These are phyloP conservation scores for Cydia pomonella DNA, from an alignment of 1,140 invertebrate species.

Conservation along the genomic window DNA sequence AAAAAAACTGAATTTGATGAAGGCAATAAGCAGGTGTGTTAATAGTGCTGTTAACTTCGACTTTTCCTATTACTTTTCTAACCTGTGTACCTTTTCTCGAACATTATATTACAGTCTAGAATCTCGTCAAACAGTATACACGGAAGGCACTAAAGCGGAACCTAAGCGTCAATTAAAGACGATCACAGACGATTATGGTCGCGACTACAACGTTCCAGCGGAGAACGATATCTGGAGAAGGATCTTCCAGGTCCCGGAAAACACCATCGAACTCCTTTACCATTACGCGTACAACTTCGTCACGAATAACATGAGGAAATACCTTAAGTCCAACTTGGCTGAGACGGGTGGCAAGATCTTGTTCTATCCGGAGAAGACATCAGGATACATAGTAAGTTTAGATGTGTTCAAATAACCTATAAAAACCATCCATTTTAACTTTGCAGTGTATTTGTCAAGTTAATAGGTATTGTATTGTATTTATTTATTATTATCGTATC, in stretches of 20 bases:
- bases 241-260: conserved; percentile 82
- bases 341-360: conserved; percentile 84
- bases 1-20: too few species aligned
- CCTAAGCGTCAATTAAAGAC: conserved; percentile 64
- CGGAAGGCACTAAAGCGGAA: conserved; percentile 58
- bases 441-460: neutral
- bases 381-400: conserved; percentile 82
- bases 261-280: conserved; percentile 85
- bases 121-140: conserved; percentile 61
- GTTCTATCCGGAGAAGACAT: conserved; percentile 83
- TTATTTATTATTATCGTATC: too few species aligned
- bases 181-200: conserved; percentile 83
- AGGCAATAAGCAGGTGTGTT: too few species aligned
- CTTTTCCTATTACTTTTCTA: too few species aligned
- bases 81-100: neutral
- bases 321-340: conserved; percentile 83
- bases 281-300: conserved; percentile 86
- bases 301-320: conserved; percentile 84
- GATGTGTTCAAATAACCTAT: neutral
- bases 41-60: too few species aligned
- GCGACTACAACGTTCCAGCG: conserved; percentile 80
- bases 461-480: too few species aligned
- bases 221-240: conserved; percentile 84
- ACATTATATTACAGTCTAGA: conserved; percentile 54
- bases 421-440: neutral